Base-by-base conservation (phyloP, 1,140 invertebrate genomes). In the Harpegnathos saltator region DNA sequence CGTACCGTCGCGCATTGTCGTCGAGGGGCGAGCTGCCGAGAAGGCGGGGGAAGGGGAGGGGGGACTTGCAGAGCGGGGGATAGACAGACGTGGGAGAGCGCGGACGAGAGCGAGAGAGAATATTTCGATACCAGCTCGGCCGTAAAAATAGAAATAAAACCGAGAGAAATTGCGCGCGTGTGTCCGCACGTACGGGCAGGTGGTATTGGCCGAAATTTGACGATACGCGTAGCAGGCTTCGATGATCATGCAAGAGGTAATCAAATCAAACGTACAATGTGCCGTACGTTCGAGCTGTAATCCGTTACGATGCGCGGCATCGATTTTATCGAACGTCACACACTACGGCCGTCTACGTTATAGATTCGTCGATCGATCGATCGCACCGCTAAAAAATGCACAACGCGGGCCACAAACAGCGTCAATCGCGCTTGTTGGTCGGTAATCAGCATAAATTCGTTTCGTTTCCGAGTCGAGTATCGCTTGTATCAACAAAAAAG, bases 61-160 rank as follows among this genome's bases (percentile, higher is more conserved):
- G n/a, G 50, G 9, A 68, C 52, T 78, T 69, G 65, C 44, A 54
- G 22, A 12, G 75, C 75, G 12, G 63, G 33, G 38, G 75, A 68
- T n/a, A n/a, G n/a, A n/a, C n/a, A n/a, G 33, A 69, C 52, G n/a
- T n/a, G 48, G 19, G 29, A 54, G 65, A 14, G 15, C 22, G 65
- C 63, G 63, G 17, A 58, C 33, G 62, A 26, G 74, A 78, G 65
- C 29, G 54, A 59, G 68, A 59, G 68, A n/a, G 81, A 77, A 74
- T 83, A 85, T 89, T 88, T 80, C 83, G 78, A 33, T 66, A 71
- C n/a, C 52, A 56, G 56, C 14, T 48, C 73, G 24, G 69, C n/a
- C 58, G 59, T 80, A 61, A 80, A 83, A 84, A 87, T 86, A 86
- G 58, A 86, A 86, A 87, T 84, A 84, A 81, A 86, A 65, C 38